Evolutionary conservation across 1,140 invertebrate species (phyloP), one percentile per base, ranked within the genome.

Genomic region (Leptinotarsa texana): DNA sequence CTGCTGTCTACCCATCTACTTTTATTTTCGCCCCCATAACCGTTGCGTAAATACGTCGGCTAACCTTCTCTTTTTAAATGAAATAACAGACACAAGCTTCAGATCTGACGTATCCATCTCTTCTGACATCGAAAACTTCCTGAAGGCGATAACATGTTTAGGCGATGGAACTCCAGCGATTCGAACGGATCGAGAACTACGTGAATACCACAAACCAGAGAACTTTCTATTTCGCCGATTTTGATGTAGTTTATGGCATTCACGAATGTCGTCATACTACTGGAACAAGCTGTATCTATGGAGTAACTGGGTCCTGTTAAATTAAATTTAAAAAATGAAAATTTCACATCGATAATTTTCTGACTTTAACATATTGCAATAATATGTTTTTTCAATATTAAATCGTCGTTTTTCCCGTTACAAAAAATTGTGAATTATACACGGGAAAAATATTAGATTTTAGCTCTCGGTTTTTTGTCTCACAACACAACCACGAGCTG

Each of bases 241-340:
- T 89, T 83, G 21, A 96, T 93, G 15, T 90, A 89, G 21, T 75
- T 27, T 83, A 93, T 82, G 21, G 93, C 94, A 76, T 93, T 89
- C 76, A 92, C 88, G 77, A 95, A 82, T 1, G 92, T 93, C 73
- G 91, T 87, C 66, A 94, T 78, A 62, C 91, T 90, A 18, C 93
- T 94, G 0, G 93, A 94, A 83, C 94, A 96, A 0, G 94, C 94
- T 17, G 94, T 94, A 82, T 96, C 94, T 2, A 95, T 80, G 0
- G 91, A 87, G 80, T 89, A 93, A 83, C 92, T 93, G 1, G 94
- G 94, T 21, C 94, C 93, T 84, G 87, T 87, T 62, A 89, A 86
- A 77, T 91, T n/a, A n/a, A n/a, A n/a, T n/a, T n/a, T n/a, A n/a
- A n/a, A n/a, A n/a, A n/a, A n/a, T n/a, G n/a, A n/a, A n/a, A n/a